Percentiles rank a stretch among this genome's conserved stretches.
These are phyloP conservation scores for Cyclophora albipunctata DNA, from an alignment of 2,888 invertebrate genomes.

Conservation along the genomic window DNA sequence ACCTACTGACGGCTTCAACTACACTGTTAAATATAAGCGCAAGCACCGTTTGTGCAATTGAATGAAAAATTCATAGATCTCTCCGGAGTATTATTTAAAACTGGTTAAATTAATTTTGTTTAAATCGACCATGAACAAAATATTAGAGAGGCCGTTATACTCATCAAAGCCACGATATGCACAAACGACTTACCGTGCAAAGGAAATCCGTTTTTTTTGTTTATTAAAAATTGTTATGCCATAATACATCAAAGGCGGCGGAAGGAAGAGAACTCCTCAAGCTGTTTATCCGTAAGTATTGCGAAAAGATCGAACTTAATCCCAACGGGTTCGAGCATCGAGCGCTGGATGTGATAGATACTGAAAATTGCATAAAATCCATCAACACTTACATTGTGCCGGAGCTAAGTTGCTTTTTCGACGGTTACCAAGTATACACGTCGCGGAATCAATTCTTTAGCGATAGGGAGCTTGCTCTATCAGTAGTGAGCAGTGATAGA, in stretches of 20 bases:
- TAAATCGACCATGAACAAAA: too few relatives aligned
- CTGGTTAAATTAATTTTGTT: too few relatives aligned
- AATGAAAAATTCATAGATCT: too few relatives aligned
- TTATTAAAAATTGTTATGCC: background rate
- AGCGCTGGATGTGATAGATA: constrained; percentile 70
- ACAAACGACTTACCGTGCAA: too few relatives aligned
- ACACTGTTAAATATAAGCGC: too few relatives aligned
- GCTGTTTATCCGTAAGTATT: constrained; percentile 68
- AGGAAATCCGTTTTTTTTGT: too few relatives aligned
- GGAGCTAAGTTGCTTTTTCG: constrained; percentile 31
- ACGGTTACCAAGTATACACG: constrained; percentile 19
- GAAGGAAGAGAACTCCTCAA: constrained; percentile 21
- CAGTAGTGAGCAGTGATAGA: too few relatives aligned
- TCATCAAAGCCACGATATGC: too few relatives aligned
- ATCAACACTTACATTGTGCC: constrained; percentile 65
- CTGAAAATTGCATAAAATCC: constrained; percentile 75
- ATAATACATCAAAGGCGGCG: background rate
- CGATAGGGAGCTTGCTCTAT: constrained; percentile 13
- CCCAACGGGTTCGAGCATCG: constrained; percentile 55
- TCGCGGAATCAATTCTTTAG: background rate
- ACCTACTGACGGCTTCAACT: too few relatives aligned
- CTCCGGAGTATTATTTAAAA: too few relatives aligned
- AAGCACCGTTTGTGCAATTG: too few relatives aligned
- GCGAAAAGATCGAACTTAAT: constrained; percentile 72
- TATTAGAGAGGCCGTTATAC: too few relatives aligned